Evolutionary conservation across 2,113 vertebrate species (phyloP), one percentile per base, ranked within the genome.

Genomic region (Nothoprocta perdicaria): DNA sequence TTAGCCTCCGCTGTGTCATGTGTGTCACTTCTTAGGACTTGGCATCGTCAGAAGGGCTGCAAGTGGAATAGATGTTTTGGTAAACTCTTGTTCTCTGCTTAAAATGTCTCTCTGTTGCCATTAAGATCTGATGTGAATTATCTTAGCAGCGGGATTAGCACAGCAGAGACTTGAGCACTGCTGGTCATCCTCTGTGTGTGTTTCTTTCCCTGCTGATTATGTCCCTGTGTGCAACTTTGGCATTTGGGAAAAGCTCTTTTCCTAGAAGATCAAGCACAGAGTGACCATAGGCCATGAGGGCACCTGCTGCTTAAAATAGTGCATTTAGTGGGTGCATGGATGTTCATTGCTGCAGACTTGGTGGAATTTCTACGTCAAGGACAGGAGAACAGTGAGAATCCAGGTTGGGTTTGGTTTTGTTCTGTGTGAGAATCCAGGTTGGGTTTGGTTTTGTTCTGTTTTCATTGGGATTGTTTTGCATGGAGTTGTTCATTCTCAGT

Each of bases 291-390:
- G 33, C 74, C 29, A 1, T 17, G 63, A 19, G 35, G 69, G 9
- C 74, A 61, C 65, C 18, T 61, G 52, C 80, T 88, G 33, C 79
- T 76, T 87, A 12, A 60, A 77, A 40, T 0, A n/a, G 7, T 7
- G 9, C 0, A 0, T 67, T 66, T 11, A 22, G 0, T 79, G 85
- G 74, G 23, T 43, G 45, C 1, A 1, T 12, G 24, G 43, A 2
- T 72, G 15, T 17, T 88, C 85, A 46, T 26, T 52, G 2, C 40
- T 52, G 27, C 11, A 57, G 15, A 10, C 27, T 57, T 31, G 6
- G 29, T 57, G 29, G 15, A 57, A 57, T 57, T 50, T 31, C 38
- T 26, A 2, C 75, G 73, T 38, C 29, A 65, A 24, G 63, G 61
- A 60, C 75, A 67, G 38, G 31, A 88, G 35, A 91, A 76, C 27